Percentiles rank a stretch among this genome's conserved stretches.
These are phyloP conservation scores for Dicaeum eximium DNA, from an alignment of 2,113 vertebrate species.

Conservation along the genomic window DNA sequence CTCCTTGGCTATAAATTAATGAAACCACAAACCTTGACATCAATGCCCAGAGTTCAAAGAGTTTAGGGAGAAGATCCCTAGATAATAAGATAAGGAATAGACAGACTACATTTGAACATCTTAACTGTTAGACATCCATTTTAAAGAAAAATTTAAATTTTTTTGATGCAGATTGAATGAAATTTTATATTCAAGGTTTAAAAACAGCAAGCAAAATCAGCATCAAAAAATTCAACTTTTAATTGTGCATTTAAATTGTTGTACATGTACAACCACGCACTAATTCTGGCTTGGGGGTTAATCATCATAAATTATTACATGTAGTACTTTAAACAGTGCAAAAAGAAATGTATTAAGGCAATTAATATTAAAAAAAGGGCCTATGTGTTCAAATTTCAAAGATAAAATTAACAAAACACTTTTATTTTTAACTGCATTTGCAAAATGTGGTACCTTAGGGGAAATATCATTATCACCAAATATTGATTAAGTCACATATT, in stretches of 20 bases:
- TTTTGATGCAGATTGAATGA: background rate
- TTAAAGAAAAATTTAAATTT: background rate
- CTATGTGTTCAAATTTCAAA: background rate
- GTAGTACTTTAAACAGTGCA: background rate
- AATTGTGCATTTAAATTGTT: background rate
- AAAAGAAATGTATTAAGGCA: background rate
- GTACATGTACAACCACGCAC: rapidly evolving
- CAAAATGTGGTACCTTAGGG: background rate
- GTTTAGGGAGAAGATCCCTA: background rate
- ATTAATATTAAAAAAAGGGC: background rate
- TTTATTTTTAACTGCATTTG: background rate
- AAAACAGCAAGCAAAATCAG: background rate
- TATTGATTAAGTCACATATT: background rate
- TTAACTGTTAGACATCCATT: background rate
- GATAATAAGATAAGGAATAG: background rate
- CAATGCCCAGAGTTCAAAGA: background rate
- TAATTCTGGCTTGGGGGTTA: background rate
- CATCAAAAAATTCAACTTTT: background rate
- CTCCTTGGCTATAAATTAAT: background rate
- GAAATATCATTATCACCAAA: background rate
- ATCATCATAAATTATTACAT: background rate
- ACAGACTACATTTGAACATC: background rate
- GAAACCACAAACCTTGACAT: background rate
- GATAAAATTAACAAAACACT: background rate
- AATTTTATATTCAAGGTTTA: background rate